These are phyloP conservation scores for Oreotragus oreotragus DNA, from an alignment of 2,113 vertebrate species.

Conservation along the genomic window DNA sequence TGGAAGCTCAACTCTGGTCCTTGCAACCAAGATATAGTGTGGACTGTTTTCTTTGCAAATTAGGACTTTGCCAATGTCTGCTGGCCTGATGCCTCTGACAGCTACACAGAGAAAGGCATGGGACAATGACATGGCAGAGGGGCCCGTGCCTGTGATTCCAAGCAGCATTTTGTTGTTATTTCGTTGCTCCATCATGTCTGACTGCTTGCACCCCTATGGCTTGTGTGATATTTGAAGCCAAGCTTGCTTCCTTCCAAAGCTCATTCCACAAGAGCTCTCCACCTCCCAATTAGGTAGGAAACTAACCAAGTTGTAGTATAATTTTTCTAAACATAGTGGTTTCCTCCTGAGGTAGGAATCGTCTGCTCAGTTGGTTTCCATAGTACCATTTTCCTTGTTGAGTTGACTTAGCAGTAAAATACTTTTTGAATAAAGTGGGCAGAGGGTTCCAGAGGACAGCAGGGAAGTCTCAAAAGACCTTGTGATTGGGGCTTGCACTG, in stretches of 20 bases:
- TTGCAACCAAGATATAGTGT: conserved; percentile 13
- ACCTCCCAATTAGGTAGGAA: conserved; percentile 21
- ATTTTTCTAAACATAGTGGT: conserved; percentile 51
- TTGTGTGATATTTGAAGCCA: background rate
- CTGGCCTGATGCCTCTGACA: conserved; percentile 17
- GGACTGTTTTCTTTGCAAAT: conserved; percentile 18
- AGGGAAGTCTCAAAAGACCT: conserved; percentile 60
- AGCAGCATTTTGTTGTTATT: background rate
- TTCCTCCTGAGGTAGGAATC: conserved; percentile 45
- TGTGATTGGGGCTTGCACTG: conserved; percentile 66
- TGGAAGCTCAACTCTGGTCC: conserved; percentile 9
- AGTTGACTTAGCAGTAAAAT: conserved; percentile 47
- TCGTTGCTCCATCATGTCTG: background rate
- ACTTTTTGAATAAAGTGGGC: conserved; percentile 49
- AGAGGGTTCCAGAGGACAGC: conserved; percentile 61
- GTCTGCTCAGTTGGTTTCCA: background rate
- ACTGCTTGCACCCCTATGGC: background rate
- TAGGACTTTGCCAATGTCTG: conserved; percentile 15
- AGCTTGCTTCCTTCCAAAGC: background rate
- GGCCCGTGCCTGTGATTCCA: background rate
- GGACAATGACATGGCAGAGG: background rate
- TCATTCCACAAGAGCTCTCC: background rate
- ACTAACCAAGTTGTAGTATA: background rate
- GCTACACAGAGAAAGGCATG: background rate
- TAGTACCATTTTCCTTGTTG: conserved; percentile 27